These are phyloP conservation scores for Chunga burmeisteri DNA, from an alignment of 2,113 vertebrate species.

Conservation along the genomic window DNA sequence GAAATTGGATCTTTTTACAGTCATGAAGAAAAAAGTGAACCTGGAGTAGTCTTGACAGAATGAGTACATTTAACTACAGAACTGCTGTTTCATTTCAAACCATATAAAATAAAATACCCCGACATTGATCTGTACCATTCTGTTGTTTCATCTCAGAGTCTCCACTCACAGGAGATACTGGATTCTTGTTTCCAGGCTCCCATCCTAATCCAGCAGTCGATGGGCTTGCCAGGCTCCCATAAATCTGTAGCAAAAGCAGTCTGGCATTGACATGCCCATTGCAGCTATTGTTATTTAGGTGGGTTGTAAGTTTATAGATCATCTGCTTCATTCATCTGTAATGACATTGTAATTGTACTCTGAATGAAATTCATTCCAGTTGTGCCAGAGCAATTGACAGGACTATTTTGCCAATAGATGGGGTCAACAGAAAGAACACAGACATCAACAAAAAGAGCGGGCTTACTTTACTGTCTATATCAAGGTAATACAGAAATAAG, in stretches of 20 bases:
- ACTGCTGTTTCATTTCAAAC: background rate
- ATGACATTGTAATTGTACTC: background rate
- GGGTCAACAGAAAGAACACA: too few relatives aligned
- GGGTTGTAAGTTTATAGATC: background rate
- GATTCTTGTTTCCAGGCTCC: background rate
- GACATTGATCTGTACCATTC: background rate
- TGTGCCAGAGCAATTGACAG: background rate
- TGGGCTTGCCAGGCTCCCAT: background rate
- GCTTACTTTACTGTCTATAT: too few relatives aligned
- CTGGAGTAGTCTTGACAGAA: background rate
- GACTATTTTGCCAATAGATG: background rate
- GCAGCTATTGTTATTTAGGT: background rate
- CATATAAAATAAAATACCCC: background rate
- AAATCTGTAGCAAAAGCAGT: background rate
- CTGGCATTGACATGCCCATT: background rate
- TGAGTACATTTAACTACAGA: background rate
- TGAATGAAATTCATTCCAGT: too few relatives aligned
- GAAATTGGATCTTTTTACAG: background rate
- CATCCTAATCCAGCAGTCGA: background rate
- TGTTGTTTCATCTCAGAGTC: background rate
- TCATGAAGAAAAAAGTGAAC: background rate
- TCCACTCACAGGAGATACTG: background rate
- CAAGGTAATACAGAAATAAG: too few relatives aligned
- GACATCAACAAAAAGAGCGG: too few relatives aligned
- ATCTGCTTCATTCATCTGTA: background rate